Evolutionary conservation across 2,113 vertebrate genomes (phyloP), one percentile per base, ranked within the genome.

Genomic region (Pygathrix nemaeus): DNA sequence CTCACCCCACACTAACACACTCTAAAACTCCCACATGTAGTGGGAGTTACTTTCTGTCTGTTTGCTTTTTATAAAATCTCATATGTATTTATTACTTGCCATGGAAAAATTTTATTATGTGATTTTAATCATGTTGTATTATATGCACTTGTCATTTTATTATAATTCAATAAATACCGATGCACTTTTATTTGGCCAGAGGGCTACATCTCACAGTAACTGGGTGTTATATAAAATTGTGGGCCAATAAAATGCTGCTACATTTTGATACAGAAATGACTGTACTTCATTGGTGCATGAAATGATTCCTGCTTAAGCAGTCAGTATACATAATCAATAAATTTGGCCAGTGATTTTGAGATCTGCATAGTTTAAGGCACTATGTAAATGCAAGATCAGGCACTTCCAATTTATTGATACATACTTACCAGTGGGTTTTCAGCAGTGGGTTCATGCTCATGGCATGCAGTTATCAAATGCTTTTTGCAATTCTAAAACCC

Each of bases 201-300:
- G 17, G 12, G 2, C 40, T 48, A 66, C 23, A 78, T 96, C 59
- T 88, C 50, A 93, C 9, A 92, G 38, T 90, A 66, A 80, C 18
- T 14, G 45, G 32, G 32, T 72, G 32, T 27, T 72, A n/a, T 90
- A 80, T 83, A 61, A 66, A 90, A 50, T 83, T 89, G 66, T 90
- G 45, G 35, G 43, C 45, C 89, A 89, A 23, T 88, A 87, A 97
- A 93, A 89, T 76, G 1, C 86, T 89, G 50, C 75, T 27, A 73
- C 32, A 85, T 97, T 97, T 94, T 97, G 64, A 93, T 95, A 88
- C 25, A 61, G 66, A 95, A 66, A 3, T 82, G 45, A 38, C 25
- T 78, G 10, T 2, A 87, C 20, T 97, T 97, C 40, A 96, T 45
- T 96, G 93, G 59, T 90, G 35, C 16, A 64, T 82, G 45, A 96